Conservation (phyloP, 2,888 invertebrate species). For the Polydrusus pterygomalis region DNA sequence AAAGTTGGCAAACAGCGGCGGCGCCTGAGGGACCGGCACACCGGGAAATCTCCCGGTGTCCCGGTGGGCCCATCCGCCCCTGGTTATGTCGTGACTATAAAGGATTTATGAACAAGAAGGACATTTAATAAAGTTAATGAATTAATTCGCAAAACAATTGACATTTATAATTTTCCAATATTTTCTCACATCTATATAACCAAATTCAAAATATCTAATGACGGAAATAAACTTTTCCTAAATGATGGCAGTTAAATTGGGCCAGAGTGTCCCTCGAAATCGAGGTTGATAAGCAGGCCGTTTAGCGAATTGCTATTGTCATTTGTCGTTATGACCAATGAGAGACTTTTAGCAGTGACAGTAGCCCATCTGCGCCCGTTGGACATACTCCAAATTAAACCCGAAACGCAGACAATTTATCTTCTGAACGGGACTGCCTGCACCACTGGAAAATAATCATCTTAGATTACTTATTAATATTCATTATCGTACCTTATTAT, state of each 20-base stretch:
- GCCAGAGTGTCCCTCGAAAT: slow-evolving; percentile 19
- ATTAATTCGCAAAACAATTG: too few relatives aligned
- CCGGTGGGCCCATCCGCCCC: too few relatives aligned
- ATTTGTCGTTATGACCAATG: slow-evolving; percentile 67
- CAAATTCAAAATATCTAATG: neutral
- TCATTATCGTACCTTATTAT: too few relatives aligned
- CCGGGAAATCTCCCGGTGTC: too few relatives aligned
- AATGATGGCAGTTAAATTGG: slow-evolving; percentile 28
- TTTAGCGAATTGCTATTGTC: slow-evolving; percentile 62
- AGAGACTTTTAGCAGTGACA: slow-evolving; percentile 65
- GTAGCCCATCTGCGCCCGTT: slow-evolving; percentile 65
- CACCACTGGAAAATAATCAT: slow-evolving; percentile 29
- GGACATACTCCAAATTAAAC: slow-evolving; percentile 64
- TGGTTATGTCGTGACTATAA: too few relatives aligned
- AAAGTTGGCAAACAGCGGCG: too few relatives aligned
- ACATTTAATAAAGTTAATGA: too few relatives aligned
- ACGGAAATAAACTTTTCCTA: slow-evolving; percentile 14
- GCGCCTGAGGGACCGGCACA: too few relatives aligned
- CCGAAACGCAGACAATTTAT: slow-evolving; percentile 52
- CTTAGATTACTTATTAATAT: too few relatives aligned
- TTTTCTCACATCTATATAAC: neutral
- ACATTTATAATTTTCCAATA: neutral
- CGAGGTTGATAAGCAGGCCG: slow-evolving; percentile 45
- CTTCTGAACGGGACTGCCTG: slow-evolving; percentile 39
- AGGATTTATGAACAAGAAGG: too few relatives aligned